Conservation (phyloP, 2,797 vertebrate species). For the Ctenosaura bakeri region DNA sequence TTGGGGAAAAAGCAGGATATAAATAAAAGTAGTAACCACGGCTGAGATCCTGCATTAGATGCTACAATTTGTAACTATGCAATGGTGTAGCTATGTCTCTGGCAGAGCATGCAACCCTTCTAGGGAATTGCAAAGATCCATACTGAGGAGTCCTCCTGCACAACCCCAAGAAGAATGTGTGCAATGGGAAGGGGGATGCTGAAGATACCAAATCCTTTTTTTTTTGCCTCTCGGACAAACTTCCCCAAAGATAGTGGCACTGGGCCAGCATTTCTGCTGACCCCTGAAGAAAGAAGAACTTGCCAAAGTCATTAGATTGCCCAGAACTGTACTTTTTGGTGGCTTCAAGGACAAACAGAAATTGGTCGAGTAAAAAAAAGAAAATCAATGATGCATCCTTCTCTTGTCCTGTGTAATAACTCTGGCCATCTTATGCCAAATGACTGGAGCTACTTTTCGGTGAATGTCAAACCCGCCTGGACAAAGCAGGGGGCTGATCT, state of each 20-base stretch:
- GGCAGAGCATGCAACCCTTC: too few species aligned
- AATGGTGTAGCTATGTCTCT: too few species aligned
- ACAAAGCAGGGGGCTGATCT: neutral
- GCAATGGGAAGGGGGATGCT: neutral
- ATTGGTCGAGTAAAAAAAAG: neutral
- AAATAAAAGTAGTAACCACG: too few species aligned
- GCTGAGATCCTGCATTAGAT: too few species aligned
- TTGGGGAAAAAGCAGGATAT: too few species aligned
- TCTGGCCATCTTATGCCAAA: neutral
- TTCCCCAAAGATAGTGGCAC: constrained; percentile 19
- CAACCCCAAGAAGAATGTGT: neutral
- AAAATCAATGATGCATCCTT: constrained; percentile 8
- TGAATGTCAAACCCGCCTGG: neutral
- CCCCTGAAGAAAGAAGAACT: neutral
- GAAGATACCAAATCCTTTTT: neutral
- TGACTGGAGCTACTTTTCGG: neutral
- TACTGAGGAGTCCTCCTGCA: too few species aligned
- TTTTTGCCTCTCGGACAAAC: neutral
- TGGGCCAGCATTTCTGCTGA: neutral
- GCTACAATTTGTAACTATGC: too few species aligned
- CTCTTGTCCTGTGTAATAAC: neutral
- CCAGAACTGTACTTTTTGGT: constrained; percentile 9
- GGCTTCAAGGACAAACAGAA: constrained; percentile 14
- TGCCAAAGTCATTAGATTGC: constrained; percentile 25
- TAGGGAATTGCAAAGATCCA: too few species aligned